phyloP scores from a whole-genome alignment of 1,140 invertebrate genomes.

The Prorops nasuta region DNA sequence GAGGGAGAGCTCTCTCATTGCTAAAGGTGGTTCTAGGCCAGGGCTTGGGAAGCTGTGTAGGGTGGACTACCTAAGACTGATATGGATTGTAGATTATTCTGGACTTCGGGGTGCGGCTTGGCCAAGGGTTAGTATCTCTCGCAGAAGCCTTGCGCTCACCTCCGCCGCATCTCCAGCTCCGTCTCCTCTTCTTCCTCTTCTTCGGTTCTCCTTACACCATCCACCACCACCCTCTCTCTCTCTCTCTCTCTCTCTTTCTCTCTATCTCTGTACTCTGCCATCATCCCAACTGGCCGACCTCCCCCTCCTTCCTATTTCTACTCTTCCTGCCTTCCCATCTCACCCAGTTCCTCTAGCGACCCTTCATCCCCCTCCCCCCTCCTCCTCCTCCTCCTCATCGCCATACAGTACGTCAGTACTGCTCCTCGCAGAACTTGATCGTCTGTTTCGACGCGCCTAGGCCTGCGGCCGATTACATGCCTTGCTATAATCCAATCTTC shows the following conservation, averaged over 20 bases:
- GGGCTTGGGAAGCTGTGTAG: conserved; percentile 9
- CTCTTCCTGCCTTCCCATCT: conserved; percentile 35
- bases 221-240: neutral
- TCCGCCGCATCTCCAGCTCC: conserved; percentile 4
- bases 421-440: conserved; percentile 31
- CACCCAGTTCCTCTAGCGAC: conserved; percentile 13
- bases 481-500: conserved; percentile 37
- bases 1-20: conserved; percentile 25
- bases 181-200: conserved; percentile 4
- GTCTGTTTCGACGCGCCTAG: conserved; percentile 35
- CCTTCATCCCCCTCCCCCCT: conserved; percentile 19
- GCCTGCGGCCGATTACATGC: conserved; percentile 43
- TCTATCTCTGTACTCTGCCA: conserved; percentile 5
- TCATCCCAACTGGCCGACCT: conserved; percentile 25
- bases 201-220: neutral
- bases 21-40: conserved; percentile 36
- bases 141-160: conserved; percentile 45
- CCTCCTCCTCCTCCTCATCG: conserved; percentile 8
- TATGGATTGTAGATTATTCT: conserved; percentile 60
- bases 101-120: conserved; percentile 56
- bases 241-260: neutral
- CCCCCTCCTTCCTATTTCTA: conserved; percentile 8
- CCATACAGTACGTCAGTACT: conserved; percentile 11
- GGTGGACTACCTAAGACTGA: conserved; percentile 56
- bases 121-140: conserved; percentile 56